Evolutionary conservation across 2,888 invertebrate species (phyloP).

Genomic region (Campoletis raptor): DNA sequence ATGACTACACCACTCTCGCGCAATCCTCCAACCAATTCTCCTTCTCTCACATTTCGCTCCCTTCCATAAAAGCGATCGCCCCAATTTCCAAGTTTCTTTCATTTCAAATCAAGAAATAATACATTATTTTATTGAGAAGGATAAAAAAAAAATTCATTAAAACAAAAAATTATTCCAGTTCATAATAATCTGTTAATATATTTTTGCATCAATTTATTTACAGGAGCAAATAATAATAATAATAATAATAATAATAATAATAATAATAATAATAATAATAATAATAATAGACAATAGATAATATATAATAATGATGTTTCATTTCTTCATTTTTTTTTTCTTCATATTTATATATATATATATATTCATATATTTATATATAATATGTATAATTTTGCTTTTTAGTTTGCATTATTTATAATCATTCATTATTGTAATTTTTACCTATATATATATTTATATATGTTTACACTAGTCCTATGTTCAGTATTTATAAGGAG

Average conservation of each 20-base stretch:
- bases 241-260: conserved; percentile 80
- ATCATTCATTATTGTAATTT: conserved; percentile 73
- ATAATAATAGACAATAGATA: conserved; percentile 69
- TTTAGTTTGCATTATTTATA: conserved; percentile 75
- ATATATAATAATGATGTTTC: conserved; percentile 69
- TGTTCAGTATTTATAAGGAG: conserved; percentile 73
- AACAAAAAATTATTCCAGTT: conserved; percentile 70
- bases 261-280: conserved; percentile 66
- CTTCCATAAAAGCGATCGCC: conserved; percentile 6
- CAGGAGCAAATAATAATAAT: conserved; percentile 84
- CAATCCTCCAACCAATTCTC: conserved; percentile 51
- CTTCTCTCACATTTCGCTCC: neutral
- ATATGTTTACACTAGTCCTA: conserved; percentile 69
- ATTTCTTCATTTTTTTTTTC: conserved; percentile 65
- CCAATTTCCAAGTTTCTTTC: neutral
- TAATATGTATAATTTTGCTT: conserved; percentile 77
- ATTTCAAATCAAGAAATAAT: neutral
- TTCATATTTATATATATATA: conserved; percentile 53
- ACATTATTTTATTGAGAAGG: neutral
- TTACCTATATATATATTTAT: conserved; percentile 82
- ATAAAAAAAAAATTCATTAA: neutral
- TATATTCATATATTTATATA: conserved; percentile 79
- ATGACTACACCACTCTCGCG: conserved; percentile 49
- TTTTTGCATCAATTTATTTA: conserved; percentile 84
- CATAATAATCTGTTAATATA: conserved; percentile 85